Base-by-base conservation (phyloP, 2,797 vertebrate genomes). In the Borostomias antarcticus region DNA sequence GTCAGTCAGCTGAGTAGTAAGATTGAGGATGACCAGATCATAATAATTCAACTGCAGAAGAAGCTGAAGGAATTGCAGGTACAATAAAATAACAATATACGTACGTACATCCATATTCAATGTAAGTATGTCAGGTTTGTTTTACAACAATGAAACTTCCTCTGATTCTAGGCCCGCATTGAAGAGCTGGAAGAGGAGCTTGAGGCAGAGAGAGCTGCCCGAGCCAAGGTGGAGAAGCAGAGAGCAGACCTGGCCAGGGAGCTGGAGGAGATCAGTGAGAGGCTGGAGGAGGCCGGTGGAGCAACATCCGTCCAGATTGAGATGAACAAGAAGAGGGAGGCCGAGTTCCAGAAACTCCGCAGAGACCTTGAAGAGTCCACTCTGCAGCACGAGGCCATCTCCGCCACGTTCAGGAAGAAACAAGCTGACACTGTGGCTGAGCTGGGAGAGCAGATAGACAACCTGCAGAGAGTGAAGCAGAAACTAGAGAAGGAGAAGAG, bases 301-400 rank as follows among this genome's bases (percentile, higher is more conserved):
- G 93, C 93, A 0, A 96, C 94, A 0, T 48, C 90, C 0, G 90
- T 74, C 62, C 92, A 93, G 81, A 78, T 92, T 0, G 92, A 93
- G 85, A 80, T 93, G 90, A 93, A 94, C 89, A 97, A 97, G 90
- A 97, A 96, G 85, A 83, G 94, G 0, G 95, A 98, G 78, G 85
- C 93, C 0, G 95, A 98, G 79, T 95, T 95, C 70, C 95, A 91
- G 92, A 97, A 96, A 40, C 71, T 96, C 54, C 89, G 93, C 1
- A 74, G 92, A 15, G 94, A 96, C 89, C 93, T 96, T 0, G 94
- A 97, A 84, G 95, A 96, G 89, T 85, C 95, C 76, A 97, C 94
- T 21, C 85, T 97, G 77, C 95, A 95, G 73, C 94, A 96, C 0
- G 96, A 97, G 76, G 88, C 94, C 73, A 96, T 89, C 0, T 66